Evolutionary conservation across 2,888 invertebrate genomes (phyloP), one percentile per base, ranked within the genome.

Genomic region (Dynastes tityus): DNA sequence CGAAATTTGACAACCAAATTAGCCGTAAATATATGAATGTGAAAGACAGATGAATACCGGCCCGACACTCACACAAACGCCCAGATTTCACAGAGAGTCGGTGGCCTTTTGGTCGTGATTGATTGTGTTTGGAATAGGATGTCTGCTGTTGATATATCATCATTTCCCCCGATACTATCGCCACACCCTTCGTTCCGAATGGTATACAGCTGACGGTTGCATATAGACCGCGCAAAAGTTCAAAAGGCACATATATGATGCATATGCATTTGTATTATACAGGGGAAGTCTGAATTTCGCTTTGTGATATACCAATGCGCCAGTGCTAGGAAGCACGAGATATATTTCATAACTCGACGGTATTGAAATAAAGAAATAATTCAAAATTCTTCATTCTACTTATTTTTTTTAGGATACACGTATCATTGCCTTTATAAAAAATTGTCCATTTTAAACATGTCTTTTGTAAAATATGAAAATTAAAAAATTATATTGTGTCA

Each of bases 1-100:
- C 61, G 73, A 73, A 64, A 73, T 76, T 79, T 79, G 79, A 79
- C 79, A 79, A 70, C 70, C 76, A 79, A 79, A 79, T 79, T 79
- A 79, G 68, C 76, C 79, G 68, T 76, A 65, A 76, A 76, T 71
- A 76, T 79, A 76, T 79, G 79, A 79, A 79, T 79, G 79, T 70
- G 55, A 58, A 61, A 73, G 74, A 74, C 78, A 78, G 78, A 78
- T 74, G 78, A 78, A 67, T 78, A 29, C 51, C 29, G 16, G 37
- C 73, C 32, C 73, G 58, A 40, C 73, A 37, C 40, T 27, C 74
- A 22, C 68, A 58, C 67, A 68, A 68, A 51, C 68, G 51, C 68
- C 49, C 68, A 51, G 73, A 61, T 74, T 74, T 74, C 27, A 63
- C 73, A 74, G 11, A 3, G 37, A 45, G 63, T 74, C 73, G 49